These are phyloP conservation scores for Pemphigus obesinymphae DNA, from an alignment of 1,140 invertebrate species.

Conservation along the genomic window DNA sequence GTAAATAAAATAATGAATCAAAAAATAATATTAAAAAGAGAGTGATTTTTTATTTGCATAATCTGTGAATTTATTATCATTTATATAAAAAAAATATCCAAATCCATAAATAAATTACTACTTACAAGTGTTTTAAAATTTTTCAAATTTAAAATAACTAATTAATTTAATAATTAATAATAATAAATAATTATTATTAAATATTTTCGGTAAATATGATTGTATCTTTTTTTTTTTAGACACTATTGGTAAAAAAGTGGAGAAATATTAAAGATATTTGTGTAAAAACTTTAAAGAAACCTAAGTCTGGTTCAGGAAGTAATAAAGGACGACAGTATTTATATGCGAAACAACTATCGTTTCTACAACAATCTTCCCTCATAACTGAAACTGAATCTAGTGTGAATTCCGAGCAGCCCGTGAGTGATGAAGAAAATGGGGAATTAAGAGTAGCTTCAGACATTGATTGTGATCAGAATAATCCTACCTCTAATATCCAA, in stretches of 20 bases:
- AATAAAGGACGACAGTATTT: neutral
- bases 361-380: neutral
- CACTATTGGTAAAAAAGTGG: neutral
- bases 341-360: neutral
- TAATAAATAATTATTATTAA: no score
- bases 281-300: constrained; percentile 5
- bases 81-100: no score
- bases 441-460: neutral
- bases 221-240: neutral
- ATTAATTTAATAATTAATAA: no score
- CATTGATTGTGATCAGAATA: neutral
- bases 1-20: no score
- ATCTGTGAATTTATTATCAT: no score
- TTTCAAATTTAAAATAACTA: no score
- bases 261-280: neutral
- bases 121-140: no score
- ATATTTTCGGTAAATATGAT: no score
- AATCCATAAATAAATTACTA: no score
- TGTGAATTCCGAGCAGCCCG: neutral
- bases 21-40: no score
- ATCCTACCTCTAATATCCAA: neutral
- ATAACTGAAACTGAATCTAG: constrained; percentile 2
- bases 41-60: no score
- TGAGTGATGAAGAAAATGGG: constrained; percentile 1
- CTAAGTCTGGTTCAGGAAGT: neutral